Evolutionary conservation across 2,797 vertebrate species (phyloP).

Genomic region (Bradypodion ventrale): DNA sequence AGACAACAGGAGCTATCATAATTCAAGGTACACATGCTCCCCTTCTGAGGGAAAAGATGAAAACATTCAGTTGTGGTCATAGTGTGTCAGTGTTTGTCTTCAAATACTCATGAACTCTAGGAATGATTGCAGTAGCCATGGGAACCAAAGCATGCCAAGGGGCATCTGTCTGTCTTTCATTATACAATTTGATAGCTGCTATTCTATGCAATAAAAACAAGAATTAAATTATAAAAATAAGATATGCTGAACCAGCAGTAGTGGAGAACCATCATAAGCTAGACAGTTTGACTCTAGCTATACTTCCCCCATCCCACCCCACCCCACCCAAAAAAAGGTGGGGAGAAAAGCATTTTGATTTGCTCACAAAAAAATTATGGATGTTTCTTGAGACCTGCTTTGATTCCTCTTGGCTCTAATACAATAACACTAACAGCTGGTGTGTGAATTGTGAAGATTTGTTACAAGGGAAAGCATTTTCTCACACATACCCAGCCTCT

Average conservation of each 20-base stretch:
- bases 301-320: too few species aligned
- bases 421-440: not conserved
- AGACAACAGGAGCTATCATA: not conserved
- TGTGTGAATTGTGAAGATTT: not conserved
- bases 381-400: not conserved
- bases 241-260: not conserved
- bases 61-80: not conserved
- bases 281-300: not conserved
- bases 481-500: too few species aligned
- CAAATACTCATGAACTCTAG: not conserved
- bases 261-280: not conserved
- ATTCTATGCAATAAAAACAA: not conserved
- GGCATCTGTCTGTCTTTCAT: not conserved
- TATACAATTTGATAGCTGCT: not conserved
- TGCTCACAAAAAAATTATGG: not conserved
- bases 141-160: slow-evolving; percentile 2
- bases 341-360: not conserved
- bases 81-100: not conserved
- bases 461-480: too few species aligned
- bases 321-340: too few species aligned
- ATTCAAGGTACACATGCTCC: not conserved
- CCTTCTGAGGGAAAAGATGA: not conserved
- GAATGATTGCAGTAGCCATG: slow-evolving; percentile 19
- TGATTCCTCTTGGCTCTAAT: not conserved
- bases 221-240: not conserved